Evolutionary conservation across 2,888 invertebrate species (phyloP).

Genomic region (Cephus spinipes): DNA sequence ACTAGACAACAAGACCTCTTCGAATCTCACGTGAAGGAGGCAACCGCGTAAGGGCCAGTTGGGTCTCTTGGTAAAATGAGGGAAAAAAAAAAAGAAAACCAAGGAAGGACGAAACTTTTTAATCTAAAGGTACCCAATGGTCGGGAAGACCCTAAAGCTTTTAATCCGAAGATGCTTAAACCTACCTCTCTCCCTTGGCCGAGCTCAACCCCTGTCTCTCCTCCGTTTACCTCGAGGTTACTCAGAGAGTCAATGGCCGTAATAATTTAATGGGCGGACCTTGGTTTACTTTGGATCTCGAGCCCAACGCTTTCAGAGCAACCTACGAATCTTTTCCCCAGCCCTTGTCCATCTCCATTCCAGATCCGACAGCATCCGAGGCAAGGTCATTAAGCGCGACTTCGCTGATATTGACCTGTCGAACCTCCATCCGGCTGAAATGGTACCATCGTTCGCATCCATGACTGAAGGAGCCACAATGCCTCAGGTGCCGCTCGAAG

Average conservation of each 20-base stretch:
- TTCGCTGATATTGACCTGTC: not conserved
- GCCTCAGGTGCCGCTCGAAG: no score
- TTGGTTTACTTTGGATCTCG: conserved; percentile 2
- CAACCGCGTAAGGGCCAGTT: not conserved
- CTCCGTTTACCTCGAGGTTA: conserved; percentile 27
- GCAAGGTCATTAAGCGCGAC: not conserved
- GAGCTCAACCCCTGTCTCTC: not conserved
- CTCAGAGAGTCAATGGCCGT: conserved; percentile 37
- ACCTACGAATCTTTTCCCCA: not conserved
- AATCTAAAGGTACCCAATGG: conserved; percentile 39
- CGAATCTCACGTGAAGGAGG: not conserved
- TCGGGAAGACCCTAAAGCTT: conserved; percentile 42
- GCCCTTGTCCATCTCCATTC: not conserved
- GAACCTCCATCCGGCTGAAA: not conserved
- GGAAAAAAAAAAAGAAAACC: conserved; percentile 3
- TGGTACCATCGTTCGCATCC: not conserved
- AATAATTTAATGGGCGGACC: conserved; percentile 42
- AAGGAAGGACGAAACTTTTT: conserved; percentile 33
- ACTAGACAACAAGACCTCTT: not conserved
- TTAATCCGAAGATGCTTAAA: conserved; percentile 42
- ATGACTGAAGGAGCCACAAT: not conserved
- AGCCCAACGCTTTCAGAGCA: not conserved
- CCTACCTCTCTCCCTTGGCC: conserved; percentile 24
- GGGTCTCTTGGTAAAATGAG: conserved; percentile 8
- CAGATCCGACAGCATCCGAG: not conserved